A percentile compares a stretch with the other conserved stretches of the same genome.
Evolutionary conservation across 2,888 invertebrate species (phyloP).

Genomic region (Hipparchia sbordonii): DNA sequence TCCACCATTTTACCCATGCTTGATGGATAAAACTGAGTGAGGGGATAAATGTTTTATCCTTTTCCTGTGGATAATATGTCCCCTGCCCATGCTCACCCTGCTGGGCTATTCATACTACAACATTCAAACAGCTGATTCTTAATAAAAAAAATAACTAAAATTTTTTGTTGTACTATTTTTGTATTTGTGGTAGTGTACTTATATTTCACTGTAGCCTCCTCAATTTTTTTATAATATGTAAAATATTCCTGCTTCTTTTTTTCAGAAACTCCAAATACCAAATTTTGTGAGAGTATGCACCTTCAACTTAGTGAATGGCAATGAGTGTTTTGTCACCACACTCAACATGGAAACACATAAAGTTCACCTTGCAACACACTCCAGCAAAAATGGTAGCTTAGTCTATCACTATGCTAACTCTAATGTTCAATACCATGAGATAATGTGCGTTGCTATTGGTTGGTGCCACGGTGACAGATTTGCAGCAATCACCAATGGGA

Average conservation of each 20-base stretch:
- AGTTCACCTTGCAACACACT: constrained; percentile 54
- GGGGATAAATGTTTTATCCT: too few species aligned
- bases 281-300: constrained; percentile 54
- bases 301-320: constrained; percentile 66
- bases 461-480: constrained; percentile 64
- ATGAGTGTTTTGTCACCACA: constrained; percentile 66
- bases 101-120: too few species aligned
- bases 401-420: constrained; percentile 51
- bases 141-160: too few species aligned
- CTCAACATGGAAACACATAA: constrained; percentile 32
- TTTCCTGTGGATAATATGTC: too few species aligned
- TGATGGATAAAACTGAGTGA: too few species aligned
- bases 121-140: too few species aligned
- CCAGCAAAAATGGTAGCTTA: constrained; percentile 58
- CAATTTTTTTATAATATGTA: neutral
- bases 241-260: constrained; percentile 31
- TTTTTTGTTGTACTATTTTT: too few species aligned
- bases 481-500: constrained; percentile 71
- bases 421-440: constrained; percentile 45
- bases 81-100: too few species aligned
- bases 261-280: constrained; percentile 64
- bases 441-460: constrained; percentile 67
- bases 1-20: too few species aligned
- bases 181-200: too few species aligned
- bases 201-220: too few species aligned